Conservation (phyloP, 2,113 vertebrate species). For the Myotis lucifugus region DNA sequence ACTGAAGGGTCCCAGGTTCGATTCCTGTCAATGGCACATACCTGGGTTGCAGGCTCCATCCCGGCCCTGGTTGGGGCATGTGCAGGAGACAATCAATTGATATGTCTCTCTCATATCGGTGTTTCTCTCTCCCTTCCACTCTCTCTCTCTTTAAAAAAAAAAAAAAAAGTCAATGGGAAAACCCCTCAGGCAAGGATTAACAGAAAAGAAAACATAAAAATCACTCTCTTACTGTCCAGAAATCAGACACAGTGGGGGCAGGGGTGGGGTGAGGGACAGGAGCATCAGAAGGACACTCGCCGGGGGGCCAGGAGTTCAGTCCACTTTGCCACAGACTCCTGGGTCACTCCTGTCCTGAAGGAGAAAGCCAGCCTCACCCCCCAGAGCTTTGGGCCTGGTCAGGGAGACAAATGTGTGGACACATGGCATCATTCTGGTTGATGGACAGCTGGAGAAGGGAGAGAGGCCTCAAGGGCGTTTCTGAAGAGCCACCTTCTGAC, state of each 20-base stretch:
- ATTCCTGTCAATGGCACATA: no score
- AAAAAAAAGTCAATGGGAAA: no score
- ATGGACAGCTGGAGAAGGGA: slow-evolving; percentile 36
- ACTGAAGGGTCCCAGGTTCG: no score
- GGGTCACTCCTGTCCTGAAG: background rate
- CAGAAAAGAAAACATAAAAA: no score
- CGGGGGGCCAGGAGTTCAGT: background rate
- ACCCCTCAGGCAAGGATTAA: no score
- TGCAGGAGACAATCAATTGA: no score
- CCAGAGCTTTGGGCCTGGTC: accelerated
- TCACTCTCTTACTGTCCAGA: background rate
- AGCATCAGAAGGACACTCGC: background rate
- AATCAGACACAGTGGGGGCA: background rate
- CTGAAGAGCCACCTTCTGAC: slow-evolving; percentile 50
- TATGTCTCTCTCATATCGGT: no score
- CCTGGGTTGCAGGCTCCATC: no score
- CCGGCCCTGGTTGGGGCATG: no score
- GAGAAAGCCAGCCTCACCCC: background rate
- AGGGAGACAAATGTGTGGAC: background rate
- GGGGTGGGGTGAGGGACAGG: background rate
- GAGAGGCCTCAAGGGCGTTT: slow-evolving; percentile 18
- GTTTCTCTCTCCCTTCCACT: no score
- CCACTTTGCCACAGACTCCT: background rate
- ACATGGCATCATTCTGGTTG: slow-evolving; percentile 24
- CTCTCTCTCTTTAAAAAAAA: no score